Evolutionary conservation across 2,113 vertebrate species (phyloP), one percentile per base, ranked within the genome.

Genomic region (Holacanthus passer): DNA sequence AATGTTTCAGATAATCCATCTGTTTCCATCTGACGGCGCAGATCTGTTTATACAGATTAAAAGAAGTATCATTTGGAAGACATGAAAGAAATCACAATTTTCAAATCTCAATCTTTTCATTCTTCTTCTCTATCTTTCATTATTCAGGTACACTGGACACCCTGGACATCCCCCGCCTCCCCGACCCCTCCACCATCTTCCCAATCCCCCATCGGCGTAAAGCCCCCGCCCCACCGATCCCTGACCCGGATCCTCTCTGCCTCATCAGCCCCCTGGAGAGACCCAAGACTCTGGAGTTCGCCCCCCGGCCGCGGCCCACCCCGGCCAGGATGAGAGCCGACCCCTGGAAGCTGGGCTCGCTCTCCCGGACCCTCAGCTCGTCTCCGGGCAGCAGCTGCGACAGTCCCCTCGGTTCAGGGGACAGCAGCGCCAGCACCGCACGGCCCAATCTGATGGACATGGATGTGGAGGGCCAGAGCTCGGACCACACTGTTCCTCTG

Each of bases 401-500:
- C 77, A 96, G 95, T 79, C 95, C 95, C 1, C 89, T 93, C 0
- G 95, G 92, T 1, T 95, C 94, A 0, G 94, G 94, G n/a, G 95
- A 96, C 89, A 92, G 95, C 77, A 83, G 91, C 13, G 91, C 88
- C 35, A 79, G 93, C 10, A 27, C 89, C 9, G 50, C 86, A 0
- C 89, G 86, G 62, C 96, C 94, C 58, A 97, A 93, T 9, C 94
- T 98, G 79, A 95, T 98, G 82, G 97, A 98, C 95, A 95, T 97
- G 93, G 97, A 98, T 91, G 92, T 96, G 92, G 97, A 97, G 82
- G 97, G 97, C 10, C 97, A 98, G 93, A 96, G 83, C 77, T 87
- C 90, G 86, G 97, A 98, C 95, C 94, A 69, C 64, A 97, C 97
- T 0, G 90, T 96, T 27, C 96, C 97, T 47, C 91, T 98, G 39